These are phyloP conservation scores for Zaprionus lineosus DNA, from an alignment of 2,888 invertebrate genomes.

Conservation along the genomic window DNA sequence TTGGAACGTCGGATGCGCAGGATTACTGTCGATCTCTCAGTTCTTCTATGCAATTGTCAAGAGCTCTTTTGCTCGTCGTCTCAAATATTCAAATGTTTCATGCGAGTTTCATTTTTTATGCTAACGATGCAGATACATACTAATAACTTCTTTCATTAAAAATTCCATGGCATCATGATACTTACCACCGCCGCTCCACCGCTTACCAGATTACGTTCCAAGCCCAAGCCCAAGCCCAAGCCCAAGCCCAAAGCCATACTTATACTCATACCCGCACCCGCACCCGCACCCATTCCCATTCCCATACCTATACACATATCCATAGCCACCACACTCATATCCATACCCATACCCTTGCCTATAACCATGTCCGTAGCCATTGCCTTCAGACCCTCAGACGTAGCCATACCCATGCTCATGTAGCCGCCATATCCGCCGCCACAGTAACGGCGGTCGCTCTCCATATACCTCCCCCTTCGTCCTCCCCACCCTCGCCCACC, in stretches of 20 bases:
- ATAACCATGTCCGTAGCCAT: too few species aligned
- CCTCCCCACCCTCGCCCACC: background rate
- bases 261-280: constrained; percentile 6
- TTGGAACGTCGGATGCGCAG: too few species aligned
- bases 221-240: constrained; percentile 5
- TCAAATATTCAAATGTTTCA: constrained; percentile 39
- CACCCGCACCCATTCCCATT: background rate
- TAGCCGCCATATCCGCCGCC: too few species aligned
- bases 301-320: background rate
- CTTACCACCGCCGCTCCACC: constrained; percentile 33
- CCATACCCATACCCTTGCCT: constrained; percentile 5
- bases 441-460: too few species aligned
- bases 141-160: constrained; percentile 78
- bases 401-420: too few species aligned
- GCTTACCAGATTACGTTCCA: constrained; percentile 4
- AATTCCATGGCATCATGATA: constrained; percentile 63
- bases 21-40: too few species aligned
- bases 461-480: too few species aligned
- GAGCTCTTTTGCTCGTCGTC: too few species aligned
- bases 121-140: constrained; percentile 77
- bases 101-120: constrained; percentile 64
- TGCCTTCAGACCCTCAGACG: too few species aligned
- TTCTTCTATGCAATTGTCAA: too few species aligned
- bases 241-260: background rate
- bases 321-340: too few species aligned